Conservation (phyloP, 2,797 vertebrate species). For the Diplodus sargus region DNA sequence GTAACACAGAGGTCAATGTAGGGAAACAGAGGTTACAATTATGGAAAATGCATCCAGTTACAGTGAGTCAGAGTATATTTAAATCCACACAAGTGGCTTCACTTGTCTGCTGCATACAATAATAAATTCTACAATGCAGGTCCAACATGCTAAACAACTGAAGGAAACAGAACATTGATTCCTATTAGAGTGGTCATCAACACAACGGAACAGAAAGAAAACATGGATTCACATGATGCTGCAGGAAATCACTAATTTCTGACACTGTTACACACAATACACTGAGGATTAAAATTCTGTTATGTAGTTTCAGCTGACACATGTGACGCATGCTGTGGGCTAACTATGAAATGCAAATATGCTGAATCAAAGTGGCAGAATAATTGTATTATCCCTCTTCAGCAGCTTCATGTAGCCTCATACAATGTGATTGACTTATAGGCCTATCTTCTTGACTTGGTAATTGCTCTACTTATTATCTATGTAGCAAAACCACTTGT, state of each 20-base stretch:
- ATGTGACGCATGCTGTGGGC: conserved; percentile 39
- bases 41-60: conserved; percentile 48
- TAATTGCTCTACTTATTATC: conserved; percentile 57
- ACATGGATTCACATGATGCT: conserved; percentile 11
- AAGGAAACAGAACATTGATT: conserved; percentile 17
- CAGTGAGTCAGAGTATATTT: conserved; percentile 29
- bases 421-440: conserved; percentile 46
- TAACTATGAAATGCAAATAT: conserved; percentile 32
- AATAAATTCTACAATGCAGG: neutral
- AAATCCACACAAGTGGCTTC: conserved; percentile 29
- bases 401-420: conserved; percentile 41
- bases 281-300: neutral
- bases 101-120: conserved; percentile 6
- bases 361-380: conserved; percentile 38
- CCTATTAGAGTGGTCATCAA: conserved; percentile 7
- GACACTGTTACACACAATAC: neutral
- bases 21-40: conserved; percentile 27
- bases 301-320: neutral
- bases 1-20: conserved; percentile 20
- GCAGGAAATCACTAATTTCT: conserved; percentile 6
- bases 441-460: conserved; percentile 37
- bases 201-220: conserved; percentile 7
- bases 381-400: conserved; percentile 54
- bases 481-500: conserved; percentile 46
- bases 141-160: conserved; percentile 27